These are phyloP conservation scores for Sebastes wilsoni DNA, from an alignment of 2,797 vertebrate species.

Conservation along the genomic window DNA sequence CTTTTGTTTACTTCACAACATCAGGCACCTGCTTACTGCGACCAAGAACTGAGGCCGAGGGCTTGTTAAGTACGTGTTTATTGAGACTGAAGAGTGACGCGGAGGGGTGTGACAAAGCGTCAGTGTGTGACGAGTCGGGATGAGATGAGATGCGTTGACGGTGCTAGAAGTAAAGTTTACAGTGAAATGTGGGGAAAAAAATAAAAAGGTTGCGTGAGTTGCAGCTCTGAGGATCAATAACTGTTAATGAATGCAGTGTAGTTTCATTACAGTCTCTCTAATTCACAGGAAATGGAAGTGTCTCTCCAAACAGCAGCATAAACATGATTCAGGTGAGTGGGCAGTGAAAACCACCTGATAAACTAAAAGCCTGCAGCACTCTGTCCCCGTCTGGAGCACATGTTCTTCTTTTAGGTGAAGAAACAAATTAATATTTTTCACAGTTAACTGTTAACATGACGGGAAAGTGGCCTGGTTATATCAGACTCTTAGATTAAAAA, in stretches of 20 bases:
- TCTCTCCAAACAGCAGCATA: slow-evolving; percentile 43
- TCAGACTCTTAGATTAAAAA: slow-evolving; percentile 20
- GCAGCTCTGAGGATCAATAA: slow-evolving; percentile 35
- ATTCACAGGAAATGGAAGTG: slow-evolving; percentile 61
- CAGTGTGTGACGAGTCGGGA: too few relatives aligned
- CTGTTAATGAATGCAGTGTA: slow-evolving; percentile 35
- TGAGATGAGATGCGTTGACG: too few relatives aligned
- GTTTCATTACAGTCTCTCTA: slow-evolving; percentile 43
- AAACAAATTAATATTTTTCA: slow-evolving; percentile 4
- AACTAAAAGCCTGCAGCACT: slow-evolving; percentile 28
- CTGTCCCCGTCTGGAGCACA: background rate
- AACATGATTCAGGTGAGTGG: slow-evolving; percentile 66
- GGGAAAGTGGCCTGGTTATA: background rate
- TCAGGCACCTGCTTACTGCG: too few relatives aligned
- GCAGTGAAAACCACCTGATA: slow-evolving; percentile 36
- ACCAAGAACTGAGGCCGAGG: too few relatives aligned
- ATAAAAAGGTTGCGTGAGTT: slow-evolving; percentile 5
- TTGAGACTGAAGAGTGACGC: too few relatives aligned
- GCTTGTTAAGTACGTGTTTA: too few relatives aligned
- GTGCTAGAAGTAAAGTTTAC: slow-evolving; percentile 10
- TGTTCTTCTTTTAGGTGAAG: slow-evolving; percentile 13
- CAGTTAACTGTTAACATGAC: background rate
- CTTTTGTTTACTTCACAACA: too few relatives aligned
- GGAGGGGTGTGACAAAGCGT: too few relatives aligned
- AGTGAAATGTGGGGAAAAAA: background rate